Evolutionary conservation across 2,888 invertebrate species (phyloP), one percentile per base, ranked within the genome.

Genomic region (Diaprepes abbreviatus): DNA sequence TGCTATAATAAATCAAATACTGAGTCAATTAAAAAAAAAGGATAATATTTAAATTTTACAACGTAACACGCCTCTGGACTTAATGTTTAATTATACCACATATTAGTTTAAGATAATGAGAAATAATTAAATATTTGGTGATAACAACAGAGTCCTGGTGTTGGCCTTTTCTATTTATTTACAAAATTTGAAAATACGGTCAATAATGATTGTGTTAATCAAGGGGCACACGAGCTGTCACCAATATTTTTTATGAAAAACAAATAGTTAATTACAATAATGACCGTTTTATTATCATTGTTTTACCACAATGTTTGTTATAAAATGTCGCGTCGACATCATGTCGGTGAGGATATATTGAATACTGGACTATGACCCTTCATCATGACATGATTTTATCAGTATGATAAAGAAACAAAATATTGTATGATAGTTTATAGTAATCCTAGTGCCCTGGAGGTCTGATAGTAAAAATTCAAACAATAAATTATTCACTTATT

Each of bases 301-400:
- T 7, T 38, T 38, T 55, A 21, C 21, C 1, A 14, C 4, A 38
- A 55, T 38, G 14, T 55, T 55, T 19, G 21, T 55, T 35, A 17
- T 36, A 12, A 35, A n/a, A 35, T 14, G 24, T 50, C 28, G 28
- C 21, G 17, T 43, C 43, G 5, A 28, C n/a, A 9, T 43, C 43
- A 9, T 1, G 43, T 54, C 35, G 21, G 36, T 55, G 38, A 38
- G 55, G 35, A 14, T 24, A 38, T 55, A 5, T 12, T 17, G 24
- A 55, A 55, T 21, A 21, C 38, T 55, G 55, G 38, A 55, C 55
- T 55, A 24, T 38, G 38, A 55, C 55, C 55, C 17, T 12, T n/a
- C 17, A 9, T n/a, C 9, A 35, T 19, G 12, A 38, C 12, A 55
- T 10, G 38, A 21, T 14, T 16, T 38, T 36, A 55, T 24, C 21